A percentile compares a stretch with the other conserved stretches of the same genome.
Conservation (phyloP, 2,113 vertebrate species). For the Lanius ludovicianus region DNA sequence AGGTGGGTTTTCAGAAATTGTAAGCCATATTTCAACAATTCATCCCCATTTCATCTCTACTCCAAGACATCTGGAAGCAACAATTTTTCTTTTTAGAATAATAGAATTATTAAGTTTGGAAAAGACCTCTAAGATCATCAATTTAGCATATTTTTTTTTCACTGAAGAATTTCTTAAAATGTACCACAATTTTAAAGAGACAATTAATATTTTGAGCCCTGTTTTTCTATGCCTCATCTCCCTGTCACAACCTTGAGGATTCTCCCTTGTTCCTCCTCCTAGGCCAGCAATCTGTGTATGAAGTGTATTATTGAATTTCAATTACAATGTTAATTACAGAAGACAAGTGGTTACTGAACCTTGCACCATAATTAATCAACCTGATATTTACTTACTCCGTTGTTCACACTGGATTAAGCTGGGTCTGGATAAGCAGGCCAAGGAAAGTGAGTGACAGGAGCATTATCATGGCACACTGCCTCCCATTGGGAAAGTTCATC, state of each 20-base stretch:
- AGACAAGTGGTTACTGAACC: slow-evolving; percentile 63
- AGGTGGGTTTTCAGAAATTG: not conserved
- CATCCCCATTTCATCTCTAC: not conserved
- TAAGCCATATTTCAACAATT: not conserved
- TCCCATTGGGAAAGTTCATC: slow-evolving; percentile 77
- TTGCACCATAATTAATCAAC: slow-evolving; percentile 67
- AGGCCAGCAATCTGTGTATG: not conserved
- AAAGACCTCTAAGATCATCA: not conserved
- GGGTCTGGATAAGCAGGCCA: slow-evolving; percentile 55
- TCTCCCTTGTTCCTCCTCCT: not conserved
- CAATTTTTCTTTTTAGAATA: not conserved
- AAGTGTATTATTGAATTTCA: slow-evolving; percentile 48
- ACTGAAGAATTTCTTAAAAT: not conserved
- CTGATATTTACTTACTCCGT: slow-evolving; percentile 71
- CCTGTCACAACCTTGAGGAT: not conserved
- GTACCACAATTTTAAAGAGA: not conserved
- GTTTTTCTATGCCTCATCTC: not conserved
- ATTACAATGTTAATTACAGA: slow-evolving; percentile 51
- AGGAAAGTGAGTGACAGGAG: slow-evolving; percentile 78
- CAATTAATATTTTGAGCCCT: not conserved
- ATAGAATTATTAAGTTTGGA: not conserved
- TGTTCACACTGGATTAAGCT: slow-evolving; percentile 71
- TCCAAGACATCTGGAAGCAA: not conserved
- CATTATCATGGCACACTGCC: slow-evolving; percentile 69
- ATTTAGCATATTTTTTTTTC: not conserved